Evolutionary conservation across 2,888 invertebrate genomes (phyloP), one percentile per base, ranked within the genome.

Genomic region (Macropis europaea): DNA sequence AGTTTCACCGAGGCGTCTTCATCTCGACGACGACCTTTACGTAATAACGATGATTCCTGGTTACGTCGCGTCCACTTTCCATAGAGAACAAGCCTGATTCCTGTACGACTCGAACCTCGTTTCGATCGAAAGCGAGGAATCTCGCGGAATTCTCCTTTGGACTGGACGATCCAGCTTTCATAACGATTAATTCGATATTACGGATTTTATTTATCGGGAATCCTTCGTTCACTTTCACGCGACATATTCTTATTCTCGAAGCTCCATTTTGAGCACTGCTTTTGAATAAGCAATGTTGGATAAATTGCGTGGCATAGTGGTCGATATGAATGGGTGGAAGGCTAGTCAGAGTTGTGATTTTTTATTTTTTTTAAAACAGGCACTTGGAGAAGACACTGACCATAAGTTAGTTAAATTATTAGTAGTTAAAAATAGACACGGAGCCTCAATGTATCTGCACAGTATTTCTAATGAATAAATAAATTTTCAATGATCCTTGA

Each of bases 1-100:
- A 17, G 43, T 79, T 78, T 78, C 78, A 76, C 69, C 56, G 64
- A 66, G 63, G 62, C 15, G 76, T 81, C 79, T 73, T 77, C 80
- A 69, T 83, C n/a, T n/a, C 79, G 78, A 74, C 78, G 73, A 78
- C 82, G 85, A 85, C 84, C 86, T 86, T 86, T 86, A 84, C 84
- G 82, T 84, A 86, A 86, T 70, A 74, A 63, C 66, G 52, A 62
- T 53, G 60, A 75, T 56, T 79, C 73, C 67, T 67, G 79, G 82
- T 83, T 64, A 64, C 79, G 40, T 22, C 43, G 17, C 70, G 64
- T 77, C 73, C 52, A 81, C 83, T 85, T 85, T 85, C 85, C 77
- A 83, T 57, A 56, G 52, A 43, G 38, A 38, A 30, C 9, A 24
- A 45, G 43, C 22, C 26, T 22, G 19, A 13, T 38, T 24, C 22